A percentile compares a stretch with the other conserved stretches of the same genome.
Conservation (phyloP, 2,797 vertebrate species). For the Sphaeramia orbicularis region DNA sequence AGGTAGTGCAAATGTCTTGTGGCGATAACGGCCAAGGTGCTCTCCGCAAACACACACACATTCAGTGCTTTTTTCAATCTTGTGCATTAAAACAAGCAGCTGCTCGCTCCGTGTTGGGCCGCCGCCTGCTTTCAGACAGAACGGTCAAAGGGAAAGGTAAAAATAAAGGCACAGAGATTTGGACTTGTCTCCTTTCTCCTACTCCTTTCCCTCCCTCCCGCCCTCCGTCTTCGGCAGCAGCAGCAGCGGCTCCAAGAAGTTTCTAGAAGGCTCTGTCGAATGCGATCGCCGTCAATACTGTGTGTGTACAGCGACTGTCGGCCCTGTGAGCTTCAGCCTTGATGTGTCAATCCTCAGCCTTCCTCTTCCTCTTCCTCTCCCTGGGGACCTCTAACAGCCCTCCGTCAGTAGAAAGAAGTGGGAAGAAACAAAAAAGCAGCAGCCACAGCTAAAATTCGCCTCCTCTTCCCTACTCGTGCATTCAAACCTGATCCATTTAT, state of each 20-base stretch:
- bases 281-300: conserved; percentile 60
- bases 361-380: conserved; percentile 27
- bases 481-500: conserved; percentile 54
- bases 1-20: conserved; percentile 46
- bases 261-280: conserved; percentile 67
- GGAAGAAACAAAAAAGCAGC: conserved; percentile 42
- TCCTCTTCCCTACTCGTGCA: conserved; percentile 17
- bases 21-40: conserved; percentile 40
- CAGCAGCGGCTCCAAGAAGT: conserved; percentile 50
- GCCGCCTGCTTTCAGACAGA: conserved; percentile 36
- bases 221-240: conserved; percentile 14
- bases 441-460: conserved; percentile 20
- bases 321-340: conserved; percentile 48
- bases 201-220: conserved; percentile 29
- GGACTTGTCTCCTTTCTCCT: conserved; percentile 32
- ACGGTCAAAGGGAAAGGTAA: conserved; percentile 46
- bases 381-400: conserved; percentile 23
- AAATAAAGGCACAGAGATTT: conserved; percentile 79
- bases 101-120: background rate
- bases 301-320: conserved; percentile 25
- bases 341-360: conserved; percentile 53
- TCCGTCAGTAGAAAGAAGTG: conserved; percentile 35
- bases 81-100: conserved; percentile 25
- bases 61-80: conserved; percentile 37
- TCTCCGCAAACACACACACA: conserved; percentile 39